A percentile compares a stretch with the other conserved stretches of the same genome.
These are phyloP conservation scores for Drosophila picticornis DNA, from an alignment of 2,888 invertebrate genomes.

Conservation along the genomic window DNA sequence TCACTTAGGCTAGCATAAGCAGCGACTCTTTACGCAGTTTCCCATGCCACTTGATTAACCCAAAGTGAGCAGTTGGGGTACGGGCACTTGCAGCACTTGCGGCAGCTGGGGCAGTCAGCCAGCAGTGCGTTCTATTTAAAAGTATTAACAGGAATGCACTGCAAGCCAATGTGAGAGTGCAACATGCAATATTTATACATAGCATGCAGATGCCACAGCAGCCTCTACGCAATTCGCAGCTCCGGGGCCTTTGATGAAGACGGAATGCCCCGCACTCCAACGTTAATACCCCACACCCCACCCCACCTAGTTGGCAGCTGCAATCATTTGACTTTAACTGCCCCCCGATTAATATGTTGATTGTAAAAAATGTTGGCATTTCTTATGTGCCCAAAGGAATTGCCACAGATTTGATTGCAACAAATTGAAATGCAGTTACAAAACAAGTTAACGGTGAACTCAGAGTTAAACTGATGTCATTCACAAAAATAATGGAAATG, in stretches of 20 bases:
- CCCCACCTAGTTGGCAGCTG: slow-evolving; percentile 53
- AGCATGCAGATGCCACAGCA: slow-evolving; percentile 58
- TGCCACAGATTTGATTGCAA: slow-evolving; percentile 70
- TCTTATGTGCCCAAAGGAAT: slow-evolving; percentile 42
- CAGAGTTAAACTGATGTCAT: slow-evolving; percentile 15
- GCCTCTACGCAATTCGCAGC: slow-evolving; percentile 24
- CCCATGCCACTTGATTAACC: slow-evolving; percentile 80
- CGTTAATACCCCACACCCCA: background rate
- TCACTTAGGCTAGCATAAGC: slow-evolving; percentile 38
- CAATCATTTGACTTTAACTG: slow-evolving; percentile 74
- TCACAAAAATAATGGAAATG: slow-evolving; percentile 1
- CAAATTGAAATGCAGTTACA: slow-evolving; percentile 47
- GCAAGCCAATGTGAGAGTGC: slow-evolving; percentile 57
- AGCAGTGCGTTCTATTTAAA: slow-evolving; percentile 58
- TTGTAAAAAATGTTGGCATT: slow-evolving; percentile 69
- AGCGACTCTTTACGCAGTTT: slow-evolving; percentile 48
- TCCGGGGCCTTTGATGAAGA: slow-evolving; percentile 71
- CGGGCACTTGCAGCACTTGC: slow-evolving; percentile 32
- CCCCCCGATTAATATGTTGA: slow-evolving; percentile 62
- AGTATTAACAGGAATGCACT: slow-evolving; percentile 39
- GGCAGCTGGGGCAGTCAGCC: slow-evolving; percentile 33
- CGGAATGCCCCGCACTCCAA: slow-evolving; percentile 50
- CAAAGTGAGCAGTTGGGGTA: slow-evolving; percentile 38
- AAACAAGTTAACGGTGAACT: slow-evolving; percentile 13
- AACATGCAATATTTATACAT: slow-evolving; percentile 61